Conservation (phyloP, 2,113 vertebrate genomes). For the Hirundichthys speculiger region DNA sequence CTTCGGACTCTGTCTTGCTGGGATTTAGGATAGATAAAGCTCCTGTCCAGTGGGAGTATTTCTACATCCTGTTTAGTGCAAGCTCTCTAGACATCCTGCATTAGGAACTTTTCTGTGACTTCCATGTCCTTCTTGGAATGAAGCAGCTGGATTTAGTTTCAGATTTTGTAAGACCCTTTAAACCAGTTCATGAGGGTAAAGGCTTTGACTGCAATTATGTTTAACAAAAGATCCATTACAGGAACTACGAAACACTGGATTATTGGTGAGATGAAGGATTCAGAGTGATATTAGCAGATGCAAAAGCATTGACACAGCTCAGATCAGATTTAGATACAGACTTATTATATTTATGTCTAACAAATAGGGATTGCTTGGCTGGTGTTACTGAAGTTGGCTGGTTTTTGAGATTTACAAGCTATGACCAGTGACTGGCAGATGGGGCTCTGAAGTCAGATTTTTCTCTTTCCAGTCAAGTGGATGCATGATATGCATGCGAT, state of each 20-base stretch:
- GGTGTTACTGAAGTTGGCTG: no score
- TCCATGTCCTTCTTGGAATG: no score
- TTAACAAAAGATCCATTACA: conserved; percentile 65
- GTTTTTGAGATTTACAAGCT: no score
- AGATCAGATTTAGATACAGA: conserved; percentile 8
- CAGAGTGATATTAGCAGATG: conserved; percentile 18
- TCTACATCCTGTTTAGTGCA: neutral
- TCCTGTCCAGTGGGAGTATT: conserved; percentile 1
- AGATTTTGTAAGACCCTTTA: conserved; percentile 2
- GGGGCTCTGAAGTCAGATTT: no score
- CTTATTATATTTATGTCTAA: neutral
- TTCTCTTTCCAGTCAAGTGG: no score
- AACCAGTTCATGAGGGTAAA: conserved; percentile 57
- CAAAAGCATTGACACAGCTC: conserved; percentile 4
- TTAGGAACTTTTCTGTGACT: conserved; percentile 18
- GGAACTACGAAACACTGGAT: conserved; percentile 41
- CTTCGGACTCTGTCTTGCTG: neutral
- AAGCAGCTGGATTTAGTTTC: conserved; percentile 5
- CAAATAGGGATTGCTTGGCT: neutral
- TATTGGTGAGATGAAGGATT: conserved; percentile 53
- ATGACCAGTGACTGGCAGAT: no score
- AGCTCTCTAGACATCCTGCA: neutral
- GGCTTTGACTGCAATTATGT: conserved; percentile 70
- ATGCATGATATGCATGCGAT: no score
- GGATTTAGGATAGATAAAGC: conserved; percentile 1